Evolutionary conservation across 2,888 invertebrate species (phyloP), one percentile per base, ranked within the genome.

Genomic region (Protonemura montana): DNA sequence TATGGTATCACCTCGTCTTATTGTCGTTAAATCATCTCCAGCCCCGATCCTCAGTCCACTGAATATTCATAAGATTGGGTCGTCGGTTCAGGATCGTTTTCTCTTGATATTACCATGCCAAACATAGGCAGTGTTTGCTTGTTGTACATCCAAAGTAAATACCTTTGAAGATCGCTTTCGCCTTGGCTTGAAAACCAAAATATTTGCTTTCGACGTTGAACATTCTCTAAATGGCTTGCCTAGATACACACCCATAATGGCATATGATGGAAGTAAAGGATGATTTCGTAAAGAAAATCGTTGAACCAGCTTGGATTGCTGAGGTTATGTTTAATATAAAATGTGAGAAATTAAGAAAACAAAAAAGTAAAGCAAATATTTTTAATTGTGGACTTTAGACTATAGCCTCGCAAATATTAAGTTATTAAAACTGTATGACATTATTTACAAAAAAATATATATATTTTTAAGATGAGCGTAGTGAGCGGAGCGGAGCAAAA

Each of bases 41-140:
- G 82, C 16, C 41, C 30, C 82, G 30, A 26, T 82, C 42, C 25
- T 30, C 82, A 41, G 35, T 21, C 5, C 26, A 26, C 29, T 82
- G 82, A 35, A 82, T 82, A 82, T 82, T 82, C 82, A 82, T 82
- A 82, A 41, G 82, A 41, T 82, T n/a, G 82, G 42, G 30, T 82
- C 42, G 41, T 25, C n/a, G 78, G 78, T 82, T 82, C n/a, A 35
- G 82, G 82, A 81, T 30, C 81, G 28, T 81, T 30, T 81, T 30
- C 82, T 82, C 82, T n/a, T 41, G 21, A 82, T 41, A 82, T 82
- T 82, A 82, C 41, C 82, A 82, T 82, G 42, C 41, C 30, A 82
- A 82, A 26, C 42, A 41, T 35, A 41, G 0, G 26, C 41, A 10
- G 41, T 30, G 35, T 41, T 30, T 26, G 26, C 82, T 35, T 42